These are phyloP conservation scores for Orthosia gothica DNA, from an alignment of 2,888 invertebrate genomes.

Conservation along the genomic window DNA sequence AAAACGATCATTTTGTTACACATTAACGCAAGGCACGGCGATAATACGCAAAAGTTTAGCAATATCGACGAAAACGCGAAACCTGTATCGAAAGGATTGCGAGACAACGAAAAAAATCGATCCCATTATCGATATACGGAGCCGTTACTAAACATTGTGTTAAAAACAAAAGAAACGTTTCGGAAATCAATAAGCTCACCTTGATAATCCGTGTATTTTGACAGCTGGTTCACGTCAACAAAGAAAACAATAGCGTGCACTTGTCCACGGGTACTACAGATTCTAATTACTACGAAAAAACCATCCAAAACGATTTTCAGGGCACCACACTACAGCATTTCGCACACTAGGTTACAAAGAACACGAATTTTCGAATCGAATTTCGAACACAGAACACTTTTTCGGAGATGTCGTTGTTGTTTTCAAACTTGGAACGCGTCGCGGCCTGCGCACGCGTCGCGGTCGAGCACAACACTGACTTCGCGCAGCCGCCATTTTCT, in stretches of 20 bases:
- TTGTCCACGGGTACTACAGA: conserved; percentile 44
- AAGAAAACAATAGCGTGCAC: conserved; percentile 77
- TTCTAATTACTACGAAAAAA: conserved; percentile 10
- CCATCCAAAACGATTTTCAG: conserved; percentile 22
- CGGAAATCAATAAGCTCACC: conserved; percentile 82
- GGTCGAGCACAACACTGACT: conserved; percentile 86
- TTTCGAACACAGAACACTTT: conserved; percentile 64
- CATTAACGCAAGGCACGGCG: conserved; percentile 60
- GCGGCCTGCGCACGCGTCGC: conserved; percentile 83
- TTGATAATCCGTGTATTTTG: conserved; percentile 86
- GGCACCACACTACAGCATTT: conserved; percentile 39
- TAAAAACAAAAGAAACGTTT: conserved; percentile 71
- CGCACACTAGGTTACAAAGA: conserved; percentile 38
- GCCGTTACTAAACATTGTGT: conserved; percentile 31
- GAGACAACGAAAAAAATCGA: conserved; percentile 41
- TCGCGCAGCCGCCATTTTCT: conserved; percentile 84
- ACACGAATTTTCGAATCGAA: conserved; percentile 50
- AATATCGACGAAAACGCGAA: conserved; percentile 47
- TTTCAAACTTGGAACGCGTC: conserved; percentile 65
- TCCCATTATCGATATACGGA: conserved; percentile 29
- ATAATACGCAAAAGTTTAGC: conserved; percentile 61
- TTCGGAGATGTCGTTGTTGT: conserved; percentile 70
- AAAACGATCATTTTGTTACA: conserved; percentile 72
- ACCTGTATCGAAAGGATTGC: conserved; percentile 40
- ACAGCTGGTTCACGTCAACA: conserved; percentile 85